Conservation (phyloP, 2,888 invertebrate species). For the Leptinotarsa peninsularis region DNA sequence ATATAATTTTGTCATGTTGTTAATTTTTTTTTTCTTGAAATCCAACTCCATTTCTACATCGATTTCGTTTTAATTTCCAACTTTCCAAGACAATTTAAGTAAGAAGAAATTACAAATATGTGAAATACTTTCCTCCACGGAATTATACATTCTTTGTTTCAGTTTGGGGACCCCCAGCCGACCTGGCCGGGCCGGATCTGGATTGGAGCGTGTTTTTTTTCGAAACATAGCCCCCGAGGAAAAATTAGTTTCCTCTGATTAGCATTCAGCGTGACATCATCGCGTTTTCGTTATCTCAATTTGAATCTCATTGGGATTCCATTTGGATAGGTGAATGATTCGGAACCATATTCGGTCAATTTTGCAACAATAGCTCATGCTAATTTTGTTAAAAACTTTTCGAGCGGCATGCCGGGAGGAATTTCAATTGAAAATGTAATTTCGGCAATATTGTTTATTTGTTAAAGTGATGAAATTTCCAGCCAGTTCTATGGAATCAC, state of each 20-base stretch:
- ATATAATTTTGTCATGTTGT: too few species aligned
- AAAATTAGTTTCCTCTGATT: slow-evolving; percentile 39
- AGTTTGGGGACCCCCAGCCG: too few species aligned
- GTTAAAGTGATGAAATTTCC: background rate
- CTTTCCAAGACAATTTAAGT: too few species aligned
- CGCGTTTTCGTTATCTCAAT: slow-evolving; percentile 19
- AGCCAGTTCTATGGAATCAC: background rate
- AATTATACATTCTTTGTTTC: too few species aligned
- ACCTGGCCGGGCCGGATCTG: too few species aligned
- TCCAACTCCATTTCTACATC: too few species aligned
- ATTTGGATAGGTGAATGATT: slow-evolving; percentile 20
- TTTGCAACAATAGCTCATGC: slow-evolving; percentile 21
- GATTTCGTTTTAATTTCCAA: too few species aligned
- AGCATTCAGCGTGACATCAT: slow-evolving; percentile 35
- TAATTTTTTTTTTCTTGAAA: too few species aligned
- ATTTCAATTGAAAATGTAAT: background rate
- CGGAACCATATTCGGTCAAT: slow-evolving; percentile 19
- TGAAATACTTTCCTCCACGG: too few species aligned
- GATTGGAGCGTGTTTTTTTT: slow-evolving; percentile 48
- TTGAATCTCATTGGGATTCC: slow-evolving; percentile 32
- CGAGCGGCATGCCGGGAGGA: background rate
- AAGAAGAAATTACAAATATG: too few species aligned
- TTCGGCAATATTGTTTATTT: background rate
- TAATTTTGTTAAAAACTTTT: slow-evolving; percentile 26
- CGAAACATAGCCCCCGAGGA: slow-evolving; percentile 36